These are phyloP conservation scores for Macaca mulatta DNA, from an alignment of 2,113 vertebrate species.

Conservation along the genomic window DNA sequence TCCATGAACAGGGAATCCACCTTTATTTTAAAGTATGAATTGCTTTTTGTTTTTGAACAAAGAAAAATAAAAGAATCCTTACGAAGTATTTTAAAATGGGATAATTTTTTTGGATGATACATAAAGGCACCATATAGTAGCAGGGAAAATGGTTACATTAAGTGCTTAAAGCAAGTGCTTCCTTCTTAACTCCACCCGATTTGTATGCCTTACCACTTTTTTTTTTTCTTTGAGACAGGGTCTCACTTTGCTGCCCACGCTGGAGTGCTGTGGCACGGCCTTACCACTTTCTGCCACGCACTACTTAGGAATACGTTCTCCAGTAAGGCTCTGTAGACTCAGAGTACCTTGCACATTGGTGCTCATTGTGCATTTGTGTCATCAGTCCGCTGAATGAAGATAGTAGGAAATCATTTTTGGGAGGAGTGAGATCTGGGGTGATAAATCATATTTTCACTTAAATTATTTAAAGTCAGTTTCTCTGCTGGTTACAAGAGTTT, in stretches of 20 bases:
- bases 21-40: neutral
- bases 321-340: too few relatives aligned
- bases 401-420: neutral
- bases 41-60: neutral
- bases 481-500: neutral
- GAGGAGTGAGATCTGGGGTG: neutral
- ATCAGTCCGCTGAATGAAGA: neutral
- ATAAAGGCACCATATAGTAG: neutral
- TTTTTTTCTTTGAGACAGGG: too few relatives aligned
- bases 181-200: neutral
- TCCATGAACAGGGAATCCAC: neutral
- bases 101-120: neutral
- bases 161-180: neutral
- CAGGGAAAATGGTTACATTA: neutral
- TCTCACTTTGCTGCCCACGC: too few relatives aligned
- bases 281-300: neutral
- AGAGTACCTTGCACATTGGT: neutral
- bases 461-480: neutral
- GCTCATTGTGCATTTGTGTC: neutral
- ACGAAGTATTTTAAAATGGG: neutral
- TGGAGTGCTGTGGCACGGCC: neutral
- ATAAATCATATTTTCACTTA: neutral
- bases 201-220: neutral
- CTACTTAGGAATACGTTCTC: neutral
- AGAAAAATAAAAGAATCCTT: constrained; percentile 7